Percentiles rank a stretch among this genome's conserved stretches.
Evolutionary conservation across 2,797 vertebrate genomes (phyloP).

Genomic region (Gadopsis marmoratus): DNA sequence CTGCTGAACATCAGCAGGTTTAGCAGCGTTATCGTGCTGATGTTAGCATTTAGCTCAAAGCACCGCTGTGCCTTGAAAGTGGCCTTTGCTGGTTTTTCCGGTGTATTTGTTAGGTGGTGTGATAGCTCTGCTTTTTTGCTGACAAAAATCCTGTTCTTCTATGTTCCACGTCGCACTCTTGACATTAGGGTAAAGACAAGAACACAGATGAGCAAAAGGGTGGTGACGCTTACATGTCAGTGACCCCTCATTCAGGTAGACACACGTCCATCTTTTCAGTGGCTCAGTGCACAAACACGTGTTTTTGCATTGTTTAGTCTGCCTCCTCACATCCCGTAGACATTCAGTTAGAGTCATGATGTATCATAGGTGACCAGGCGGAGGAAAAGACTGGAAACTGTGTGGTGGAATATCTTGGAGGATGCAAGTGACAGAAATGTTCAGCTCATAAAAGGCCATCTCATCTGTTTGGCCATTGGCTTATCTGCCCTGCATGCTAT

Average conservation of each 20-base stretch:
- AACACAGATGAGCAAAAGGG: slow-evolving; percentile 17
- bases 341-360: slow-evolving; percentile 1
- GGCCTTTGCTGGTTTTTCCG: slow-evolving; percentile 27
- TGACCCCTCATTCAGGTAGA: slow-evolving; percentile 10
- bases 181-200: slow-evolving; percentile 19
- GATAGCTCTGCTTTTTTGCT: background rate
- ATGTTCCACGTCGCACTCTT: background rate
- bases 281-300: slow-evolving; percentile 19
- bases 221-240: background rate
- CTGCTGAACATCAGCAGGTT: too few relatives aligned
- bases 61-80: background rate
- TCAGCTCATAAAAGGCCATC: slow-evolving; percentile 12
- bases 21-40: too few relatives aligned
- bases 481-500: background rate
- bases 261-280: background rate
- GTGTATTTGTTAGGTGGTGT: slow-evolving; percentile 28
- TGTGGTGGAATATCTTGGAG: slow-evolving; percentile 1
- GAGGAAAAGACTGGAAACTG: background rate
- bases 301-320: slow-evolving; percentile 22
- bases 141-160: slow-evolving; percentile 39
- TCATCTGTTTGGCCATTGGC: slow-evolving; percentile 1
- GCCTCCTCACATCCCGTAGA: slow-evolving; percentile 2
- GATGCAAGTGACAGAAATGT: slow-evolving; percentile 18
- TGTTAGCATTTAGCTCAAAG: background rate
- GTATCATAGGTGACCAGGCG: background rate